Evolutionary conservation across 1,140 invertebrate genomes (phyloP).

Genomic region (Acromyrmex heyeri): DNA sequence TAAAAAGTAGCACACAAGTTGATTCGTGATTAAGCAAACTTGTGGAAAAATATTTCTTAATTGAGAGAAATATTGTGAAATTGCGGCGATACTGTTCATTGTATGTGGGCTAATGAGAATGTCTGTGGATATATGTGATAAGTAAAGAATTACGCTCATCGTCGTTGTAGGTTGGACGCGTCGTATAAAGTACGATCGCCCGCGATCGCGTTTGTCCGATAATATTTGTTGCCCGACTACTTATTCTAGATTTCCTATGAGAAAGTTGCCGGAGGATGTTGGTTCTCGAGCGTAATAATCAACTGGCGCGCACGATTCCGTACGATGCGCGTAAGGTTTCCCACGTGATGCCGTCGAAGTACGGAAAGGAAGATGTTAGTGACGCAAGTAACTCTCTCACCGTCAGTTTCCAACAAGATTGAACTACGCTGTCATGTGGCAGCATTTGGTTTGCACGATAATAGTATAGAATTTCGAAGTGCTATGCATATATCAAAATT

Average conservation of each 20-base stretch:
- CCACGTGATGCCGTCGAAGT: slow-evolving; percentile 47
- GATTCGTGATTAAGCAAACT: slow-evolving; percentile 37
- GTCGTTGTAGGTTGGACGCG: slow-evolving; percentile 9
- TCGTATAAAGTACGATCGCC: slow-evolving; percentile 9
- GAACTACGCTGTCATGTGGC: slow-evolving; percentile 10
- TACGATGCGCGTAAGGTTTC: slow-evolving; percentile 54
- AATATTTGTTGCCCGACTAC: slow-evolving; percentile 55
- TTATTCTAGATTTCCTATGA: slow-evolving; percentile 58
- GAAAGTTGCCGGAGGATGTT: slow-evolving; percentile 54
- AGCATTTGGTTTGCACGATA: slow-evolving; percentile 10
- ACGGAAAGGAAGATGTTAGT: slow-evolving; percentile 46
- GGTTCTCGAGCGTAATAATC: slow-evolving; percentile 35
- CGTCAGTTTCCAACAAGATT: slow-evolving; percentile 29
- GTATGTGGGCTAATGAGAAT: slow-evolving; percentile 33
- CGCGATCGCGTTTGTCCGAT: slow-evolving; percentile 50
- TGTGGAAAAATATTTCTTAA: slow-evolving; percentile 50
- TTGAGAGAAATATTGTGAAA: slow-evolving; percentile 57
- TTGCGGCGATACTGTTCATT: slow-evolving; percentile 33
- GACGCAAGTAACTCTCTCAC: slow-evolving; percentile 48
- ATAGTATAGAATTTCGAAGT: background rate
- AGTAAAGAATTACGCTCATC: slow-evolving; percentile 23
- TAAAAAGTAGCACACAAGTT: slow-evolving; percentile 33
- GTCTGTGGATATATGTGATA: slow-evolving; percentile 26
- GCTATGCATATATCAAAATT: background rate
- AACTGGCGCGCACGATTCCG: slow-evolving; percentile 27